Evolutionary conservation across 2,797 vertebrate species (phyloP), one percentile per base, ranked within the genome.

Genomic region (Austrolebias charrua): DNA sequence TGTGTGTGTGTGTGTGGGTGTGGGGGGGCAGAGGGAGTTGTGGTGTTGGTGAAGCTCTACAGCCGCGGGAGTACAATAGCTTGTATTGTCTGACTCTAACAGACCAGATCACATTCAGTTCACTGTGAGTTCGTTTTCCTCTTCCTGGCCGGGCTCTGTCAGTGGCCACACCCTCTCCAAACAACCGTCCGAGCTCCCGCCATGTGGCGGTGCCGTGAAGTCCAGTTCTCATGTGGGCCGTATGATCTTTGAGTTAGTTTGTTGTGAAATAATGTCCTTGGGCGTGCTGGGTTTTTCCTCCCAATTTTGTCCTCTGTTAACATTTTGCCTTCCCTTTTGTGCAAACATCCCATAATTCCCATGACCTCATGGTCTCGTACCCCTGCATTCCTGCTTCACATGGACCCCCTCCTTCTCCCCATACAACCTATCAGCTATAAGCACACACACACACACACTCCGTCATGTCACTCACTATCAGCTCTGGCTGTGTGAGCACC

Each of bases 41-140:
- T 89, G 86, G 79, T 82, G 83, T 88, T 84, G 87, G 85, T 80
- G 84, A 81, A 78, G 81, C 88, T 81, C 78, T 64, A 49, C 69
- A 53, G 79, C 74, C 54, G 6, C 55, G 42, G 63, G 40, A 54
- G 58, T 12, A 92, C 89, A 92, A 90, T 89, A 74, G 84, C 28
- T 69, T 55, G 71, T 77, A 88, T 92, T 93, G 91, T 93, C 73
- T 79, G 71, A 78, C 75, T 70, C 44, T 38, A 75, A 72, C 71
- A 65, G 76, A 65, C 72, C 74, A 78, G 88, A 91, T 91, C 80
- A 70, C 85, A 84, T 91, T 92, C 83, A 86, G 80, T 88, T 86
- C 86, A 80, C 71, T 78, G 65, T 6, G 47, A 86, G 88, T 90
- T 88, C 73, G 88, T 86, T 89, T 88, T 79, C 85, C 85, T 66